A percentile compares a stretch with the other conserved stretches of the same genome.
phyloP scores from a whole-genome alignment of 1,140 invertebrate genomes.

The Lepidurus arcticus region DNA sequence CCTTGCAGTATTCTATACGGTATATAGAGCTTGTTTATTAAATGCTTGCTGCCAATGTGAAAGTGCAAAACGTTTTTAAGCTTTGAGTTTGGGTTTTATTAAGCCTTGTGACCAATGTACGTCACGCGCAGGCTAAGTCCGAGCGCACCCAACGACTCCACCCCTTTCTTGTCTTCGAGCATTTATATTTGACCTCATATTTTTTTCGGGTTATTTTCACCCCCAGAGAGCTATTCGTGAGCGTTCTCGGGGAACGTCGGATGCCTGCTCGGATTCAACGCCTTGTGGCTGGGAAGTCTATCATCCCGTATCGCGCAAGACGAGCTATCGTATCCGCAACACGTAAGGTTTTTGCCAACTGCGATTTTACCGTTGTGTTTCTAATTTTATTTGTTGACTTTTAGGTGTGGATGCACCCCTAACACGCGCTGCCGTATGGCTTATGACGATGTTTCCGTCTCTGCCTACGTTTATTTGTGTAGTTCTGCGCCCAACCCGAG shows the following conservation, averaged over 20 bases:
- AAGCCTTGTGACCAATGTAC: conserved; percentile 1
- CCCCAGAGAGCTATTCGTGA: neutral
- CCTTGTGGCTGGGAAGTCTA: conserved; percentile 62
- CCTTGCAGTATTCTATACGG: too few relatives aligned
- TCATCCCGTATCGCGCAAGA: conserved; percentile 46
- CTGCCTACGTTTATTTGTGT: conserved; percentile 56
- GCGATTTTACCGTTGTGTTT: neutral
- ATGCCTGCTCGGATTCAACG: conserved; percentile 38
- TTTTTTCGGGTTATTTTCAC: neutral
- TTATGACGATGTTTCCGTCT: conserved; percentile 54
- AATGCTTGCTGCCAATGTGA: neutral
- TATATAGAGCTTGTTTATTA: neutral
- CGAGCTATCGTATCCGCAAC: conserved; percentile 55
- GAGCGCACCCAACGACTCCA: neutral
- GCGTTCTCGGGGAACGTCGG: neutral
- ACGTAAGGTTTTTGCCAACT: conserved; percentile 49
- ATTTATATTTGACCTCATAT: neutral
- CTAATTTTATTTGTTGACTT: conserved; percentile 34
- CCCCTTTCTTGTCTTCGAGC: neutral
- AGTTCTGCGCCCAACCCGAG: conserved; percentile 43
- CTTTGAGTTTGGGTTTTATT: neutral
- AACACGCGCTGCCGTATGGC: conserved; percentile 48
- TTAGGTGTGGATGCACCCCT: conserved; percentile 53
- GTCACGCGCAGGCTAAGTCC: conserved; percentile 5
- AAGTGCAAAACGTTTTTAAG: neutral